These are phyloP conservation scores for Donacobius atricapilla DNA, from an alignment of 2,113 vertebrate species.

Conservation along the genomic window DNA sequence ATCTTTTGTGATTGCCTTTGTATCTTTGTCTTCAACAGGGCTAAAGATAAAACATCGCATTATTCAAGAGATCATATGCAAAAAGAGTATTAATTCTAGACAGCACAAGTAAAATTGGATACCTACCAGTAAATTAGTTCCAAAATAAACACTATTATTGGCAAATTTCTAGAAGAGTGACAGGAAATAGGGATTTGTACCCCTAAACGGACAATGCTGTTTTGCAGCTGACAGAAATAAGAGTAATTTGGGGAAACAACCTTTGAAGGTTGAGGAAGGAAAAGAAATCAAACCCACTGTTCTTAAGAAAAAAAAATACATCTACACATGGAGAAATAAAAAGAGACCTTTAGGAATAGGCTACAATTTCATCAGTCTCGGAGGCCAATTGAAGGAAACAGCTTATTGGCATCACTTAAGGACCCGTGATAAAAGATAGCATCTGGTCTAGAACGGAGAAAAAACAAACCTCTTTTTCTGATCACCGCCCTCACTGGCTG, in stretches of 20 bases:
- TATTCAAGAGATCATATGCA: neutral
- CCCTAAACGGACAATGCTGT: conserved; percentile 46
- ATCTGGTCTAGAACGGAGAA: conserved; percentile 98
- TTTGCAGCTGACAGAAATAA: conserved; percentile 50
- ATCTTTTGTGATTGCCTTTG: conserved; percentile 81
- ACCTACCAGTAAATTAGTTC: conserved; percentile 75
- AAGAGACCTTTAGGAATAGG: conserved; percentile 54
- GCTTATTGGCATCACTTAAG: conserved; percentile 74
- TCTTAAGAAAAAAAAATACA: neutral
- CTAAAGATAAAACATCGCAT: conserved; percentile 80
- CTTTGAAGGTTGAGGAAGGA: conserved; percentile 65
- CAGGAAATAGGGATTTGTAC: conserved; percentile 36
- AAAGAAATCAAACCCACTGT: conserved; percentile 55
- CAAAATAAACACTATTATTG: conserved; percentile 58
- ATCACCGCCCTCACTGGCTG: conserved; percentile 96
- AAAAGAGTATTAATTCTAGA: neutral
- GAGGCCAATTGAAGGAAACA: conserved; percentile 75
- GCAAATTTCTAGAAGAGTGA: conserved; percentile 58
- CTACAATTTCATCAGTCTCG: conserved; percentile 66
- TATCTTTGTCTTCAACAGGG: conserved; percentile 77
- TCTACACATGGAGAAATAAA: conserved; percentile 56
- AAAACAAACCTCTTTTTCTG: conserved; percentile 99
- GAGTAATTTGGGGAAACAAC: conserved; percentile 70
- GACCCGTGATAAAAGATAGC: conserved; percentile 93
- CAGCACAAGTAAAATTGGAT: conserved; percentile 46